A percentile compares a stretch with the other conserved stretches of the same genome.
Evolutionary conservation across 2,113 vertebrate species (phyloP).

Genomic region (Pyxicephalus adspersus): DNA sequence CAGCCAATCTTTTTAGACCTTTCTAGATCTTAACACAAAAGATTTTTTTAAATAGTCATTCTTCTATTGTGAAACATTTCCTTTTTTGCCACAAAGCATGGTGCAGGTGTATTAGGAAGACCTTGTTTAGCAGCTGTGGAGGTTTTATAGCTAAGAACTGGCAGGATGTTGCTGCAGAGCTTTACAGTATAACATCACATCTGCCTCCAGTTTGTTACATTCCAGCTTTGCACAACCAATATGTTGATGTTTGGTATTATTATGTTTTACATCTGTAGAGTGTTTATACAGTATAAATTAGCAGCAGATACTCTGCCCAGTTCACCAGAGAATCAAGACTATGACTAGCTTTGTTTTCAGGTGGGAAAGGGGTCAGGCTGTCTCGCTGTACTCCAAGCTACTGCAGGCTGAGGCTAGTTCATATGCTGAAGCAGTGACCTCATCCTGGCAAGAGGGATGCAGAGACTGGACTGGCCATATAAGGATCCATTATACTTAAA

Average conservation of each 20-base stretch:
- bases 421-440: slow-evolving; percentile 63
- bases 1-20: no score
- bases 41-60: no score
- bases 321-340: not conserved
- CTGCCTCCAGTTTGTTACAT: not conserved
- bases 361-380: not conserved
- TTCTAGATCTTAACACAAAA: no score
- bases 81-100: no score
- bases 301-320: not conserved
- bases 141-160: no score
- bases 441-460: slow-evolving; percentile 67
- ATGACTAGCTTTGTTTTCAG: no score
- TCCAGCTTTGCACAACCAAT: not conserved
- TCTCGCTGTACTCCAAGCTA: not conserved
- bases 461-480: slow-evolving; percentile 71
- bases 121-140: no score
- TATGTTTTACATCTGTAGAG: not conserved
- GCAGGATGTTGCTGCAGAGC: no score
- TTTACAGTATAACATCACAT: not conserved
- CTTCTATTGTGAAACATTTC: no score
- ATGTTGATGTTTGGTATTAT: not conserved
- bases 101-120: no score
- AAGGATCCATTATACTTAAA: slow-evolving; percentile 69
- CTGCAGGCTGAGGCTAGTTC: slow-evolving; percentile 30
- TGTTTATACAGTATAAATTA: not conserved